Base-by-base conservation (phyloP, 1,140 invertebrate genomes). In the Brachionus asplanchnoidis region DNA sequence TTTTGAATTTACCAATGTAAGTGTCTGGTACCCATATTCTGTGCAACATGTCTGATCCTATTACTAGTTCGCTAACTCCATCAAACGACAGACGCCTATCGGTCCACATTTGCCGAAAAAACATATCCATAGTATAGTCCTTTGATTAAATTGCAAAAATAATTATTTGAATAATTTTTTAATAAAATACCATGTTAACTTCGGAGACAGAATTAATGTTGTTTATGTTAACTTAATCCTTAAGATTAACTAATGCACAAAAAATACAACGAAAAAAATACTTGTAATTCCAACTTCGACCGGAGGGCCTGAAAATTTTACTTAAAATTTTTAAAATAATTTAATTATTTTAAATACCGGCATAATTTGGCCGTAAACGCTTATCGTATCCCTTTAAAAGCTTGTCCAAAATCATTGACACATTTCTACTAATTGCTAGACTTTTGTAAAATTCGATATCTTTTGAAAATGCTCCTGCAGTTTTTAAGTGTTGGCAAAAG, bases 101-200 rank as follows among this genome's bases (percentile, higher is more conserved):
- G 88, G 94, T 95, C 96, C 97, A 98, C 91, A 95, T 95, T 92
- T 98, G 96, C 89, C 96, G 94, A 92, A 97, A 97, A 93, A 98
- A 98, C 92, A 98, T 96, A 92, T 98, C 97, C 92, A 97, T 91
- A 85, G 96, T 98, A 91, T 97, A 98, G 92, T 98, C 96, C 96
- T 97, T 91, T 77, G 87, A 87, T 14, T 14, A 17, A 53, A 53
- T 53, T 17, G 3, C 6, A 86, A 84, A 87, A 86, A 50, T 40
- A 78, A 11, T 36, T n/a, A 36, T 36, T 36, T 36, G 7, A 36
- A 36, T 28, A 36, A 73, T 11, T 17, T 17, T 14, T 7, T 1
- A 80, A 68, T 78, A 12, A 17, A 26, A 14, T 79, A 97, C 95
- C 96, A 98, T 98, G 94, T 97, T 95, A 91, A 97, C 95, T 95